A percentile compares a stretch with the other conserved stretches of the same genome.
Conservation (phyloP, 2,113 vertebrate species). For the Strigops habroptila region DNA sequence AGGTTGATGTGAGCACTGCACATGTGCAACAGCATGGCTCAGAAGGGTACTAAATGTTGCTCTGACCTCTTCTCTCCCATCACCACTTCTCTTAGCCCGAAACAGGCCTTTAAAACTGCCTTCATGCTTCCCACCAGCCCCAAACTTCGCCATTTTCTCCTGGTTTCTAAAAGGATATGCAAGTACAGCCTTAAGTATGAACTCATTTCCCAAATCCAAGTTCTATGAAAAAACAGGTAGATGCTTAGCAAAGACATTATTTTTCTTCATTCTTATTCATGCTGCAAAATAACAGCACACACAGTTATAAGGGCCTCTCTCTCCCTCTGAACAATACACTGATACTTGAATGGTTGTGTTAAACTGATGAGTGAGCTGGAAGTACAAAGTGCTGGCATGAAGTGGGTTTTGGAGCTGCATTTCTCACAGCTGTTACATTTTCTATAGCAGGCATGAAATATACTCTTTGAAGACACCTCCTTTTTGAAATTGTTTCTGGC, state of each 20-base stretch:
- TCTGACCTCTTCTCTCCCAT: not conserved
- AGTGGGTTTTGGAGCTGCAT: not conserved
- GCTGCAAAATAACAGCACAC: not conserved
- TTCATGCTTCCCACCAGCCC: not conserved
- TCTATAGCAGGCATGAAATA: not conserved
- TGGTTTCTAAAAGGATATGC: not conserved
- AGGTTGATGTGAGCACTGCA: not conserved
- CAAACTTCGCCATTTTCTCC: not conserved
- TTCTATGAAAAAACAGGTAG: not conserved
- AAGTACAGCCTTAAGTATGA: not conserved
- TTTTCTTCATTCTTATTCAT: not conserved
- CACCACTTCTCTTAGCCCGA: not conserved
- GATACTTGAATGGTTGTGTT: not conserved
- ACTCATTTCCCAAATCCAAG: not conserved
- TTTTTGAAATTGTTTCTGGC: not conserved
- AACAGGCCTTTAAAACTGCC: not conserved
- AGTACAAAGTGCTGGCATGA: not conserved
- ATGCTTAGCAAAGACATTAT: not conserved
- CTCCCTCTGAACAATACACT: not conserved
- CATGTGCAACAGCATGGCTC: not conserved
- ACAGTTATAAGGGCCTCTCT: not conserved
- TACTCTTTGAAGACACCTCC: not conserved
- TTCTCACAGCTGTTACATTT: not conserved
- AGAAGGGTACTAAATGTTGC: not conserved
- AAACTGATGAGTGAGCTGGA: conserved; percentile 8